Percentiles rank a stretch among this genome's conserved stretches.
These are phyloP conservation scores for Apodemia zela DNA, from an alignment of 2,888 invertebrate species.

Conservation along the genomic window DNA sequence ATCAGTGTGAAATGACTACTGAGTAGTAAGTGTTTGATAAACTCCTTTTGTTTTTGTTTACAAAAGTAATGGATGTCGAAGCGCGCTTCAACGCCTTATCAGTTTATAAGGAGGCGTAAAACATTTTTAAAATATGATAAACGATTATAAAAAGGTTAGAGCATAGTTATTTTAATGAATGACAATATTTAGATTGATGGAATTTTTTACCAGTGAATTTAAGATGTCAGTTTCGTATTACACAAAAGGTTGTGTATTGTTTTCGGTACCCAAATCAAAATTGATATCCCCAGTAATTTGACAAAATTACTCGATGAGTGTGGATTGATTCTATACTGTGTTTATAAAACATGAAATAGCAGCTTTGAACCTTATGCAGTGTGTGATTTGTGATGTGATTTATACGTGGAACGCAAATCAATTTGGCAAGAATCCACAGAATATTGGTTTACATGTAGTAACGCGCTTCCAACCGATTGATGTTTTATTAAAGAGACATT, in stretches of 20 bases:
- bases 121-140: slow-evolving; percentile 12
- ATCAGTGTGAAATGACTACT: slow-evolving; percentile 72
- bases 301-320: slow-evolving; percentile 63
- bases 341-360: slow-evolving; percentile 35
- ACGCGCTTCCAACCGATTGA: slow-evolving; percentile 53
- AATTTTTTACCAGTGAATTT: slow-evolving; percentile 5
- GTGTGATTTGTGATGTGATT: neutral
- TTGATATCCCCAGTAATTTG: slow-evolving; percentile 65
- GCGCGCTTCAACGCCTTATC: slow-evolving; percentile 6
- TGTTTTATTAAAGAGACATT: slow-evolving; percentile 55
- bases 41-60: slow-evolving; percentile 35
- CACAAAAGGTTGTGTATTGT: slow-evolving; percentile 70
- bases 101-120: slow-evolving; percentile 15
- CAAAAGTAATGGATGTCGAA: slow-evolving; percentile 27
- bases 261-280: slow-evolving; percentile 67
- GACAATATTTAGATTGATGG: slow-evolving; percentile 16
- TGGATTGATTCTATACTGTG: slow-evolving; percentile 37
- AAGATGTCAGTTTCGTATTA: slow-evolving; percentile 64
- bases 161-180: slow-evolving; percentile 10
- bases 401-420: slow-evolving; percentile 40
- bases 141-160: slow-evolving; percentile 6
- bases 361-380: slow-evolving; percentile 42
- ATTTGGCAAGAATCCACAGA: slow-evolving; percentile 41
- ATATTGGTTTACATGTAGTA: slow-evolving; percentile 64
- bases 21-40: slow-evolving; percentile 56